These are phyloP conservation scores for Amniataba percoides DNA, from an alignment of 2,797 vertebrate species.

Conservation along the genomic window DNA sequence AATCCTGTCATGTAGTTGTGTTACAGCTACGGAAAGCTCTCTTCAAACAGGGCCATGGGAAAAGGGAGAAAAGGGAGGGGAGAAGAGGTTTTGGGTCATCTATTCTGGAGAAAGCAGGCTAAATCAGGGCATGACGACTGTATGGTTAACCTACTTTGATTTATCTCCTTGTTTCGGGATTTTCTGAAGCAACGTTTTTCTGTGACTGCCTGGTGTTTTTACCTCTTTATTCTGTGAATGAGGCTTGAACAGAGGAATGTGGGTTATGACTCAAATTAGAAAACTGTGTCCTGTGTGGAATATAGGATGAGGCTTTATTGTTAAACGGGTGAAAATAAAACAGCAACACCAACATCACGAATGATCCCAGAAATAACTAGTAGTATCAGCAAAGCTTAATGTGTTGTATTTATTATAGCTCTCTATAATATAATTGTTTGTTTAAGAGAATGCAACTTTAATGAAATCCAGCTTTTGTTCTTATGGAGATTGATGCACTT, in stretches of 20 bases:
- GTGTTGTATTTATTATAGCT: background rate
- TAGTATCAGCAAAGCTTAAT: background rate
- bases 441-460: background rate
- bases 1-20: constrained; percentile 39
- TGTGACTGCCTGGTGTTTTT: constrained; percentile 24
- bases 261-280: constrained; percentile 46
- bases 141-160: constrained; percentile 82
- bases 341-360: background rate
- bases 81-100: constrained; percentile 82
- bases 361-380: background rate
- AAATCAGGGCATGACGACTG: constrained; percentile 75
- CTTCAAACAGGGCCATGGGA: constrained; percentile 60
- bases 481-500: background rate
- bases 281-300: background rate
- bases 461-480: background rate
- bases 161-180: constrained; percentile 60
- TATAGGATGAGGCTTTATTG: background rate
- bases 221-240: constrained; percentile 28
- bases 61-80: constrained; percentile 51
- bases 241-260: constrained; percentile 39
- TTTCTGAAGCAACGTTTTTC: constrained; percentile 35
- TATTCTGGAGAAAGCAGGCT: constrained; percentile 80
- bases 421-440: background rate
- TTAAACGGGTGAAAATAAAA: background rate
- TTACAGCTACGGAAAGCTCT: constrained; percentile 33